Evolutionary conservation across 1,140 invertebrate species (phyloP), one percentile per base, ranked within the genome.

Genomic region (Harlomillsia oculata): DNA sequence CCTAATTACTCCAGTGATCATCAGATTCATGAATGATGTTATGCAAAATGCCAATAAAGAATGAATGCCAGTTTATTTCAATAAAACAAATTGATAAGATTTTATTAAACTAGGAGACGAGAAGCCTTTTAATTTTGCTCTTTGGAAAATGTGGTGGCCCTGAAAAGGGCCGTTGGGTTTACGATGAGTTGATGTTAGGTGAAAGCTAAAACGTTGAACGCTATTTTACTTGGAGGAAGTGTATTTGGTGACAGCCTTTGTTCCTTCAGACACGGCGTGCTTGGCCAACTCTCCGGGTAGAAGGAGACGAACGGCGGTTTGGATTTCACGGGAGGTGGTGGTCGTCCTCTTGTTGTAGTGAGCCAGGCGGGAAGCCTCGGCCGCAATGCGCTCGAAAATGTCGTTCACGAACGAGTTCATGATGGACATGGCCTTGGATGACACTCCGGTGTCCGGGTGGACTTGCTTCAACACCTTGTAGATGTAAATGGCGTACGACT

Each of bases 381-480:
- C 70, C 25, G 82, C 80, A 40, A 83, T 81, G 23, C 80, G 72
- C 62, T 82, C 79, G 64, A 82, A 83, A 49, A 84, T 80, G 63
- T 83, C 80, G 50, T 77, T 75, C 29, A 82, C 79, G 67, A 83
- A 82, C 49, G 76, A 77, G 62, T 82, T 80, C 78, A 82, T 81
- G 39, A 82, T 81, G 43, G 72, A 67, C 78, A 82, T 82, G 5
- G 77, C 77, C 60, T 78, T 78, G 44, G 58, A 55, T 13, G 79
- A 82, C 34, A 85, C 79, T 30, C 82, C 80, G 53, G 79, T 82
- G 66, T 81, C 76, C 2, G 80, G 80, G 68, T 83, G 83, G 71
- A 83, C 81, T 67, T 82, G 80, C 63, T 82, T 81, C 66, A 87
- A 66, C n/a, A 86, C 74, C 65, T 83, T 84, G 71, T 80, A 82